These are phyloP conservation scores for Watsonalla cultraria DNA, from an alignment of 2,888 invertebrate genomes.

Conservation along the genomic window DNA sequence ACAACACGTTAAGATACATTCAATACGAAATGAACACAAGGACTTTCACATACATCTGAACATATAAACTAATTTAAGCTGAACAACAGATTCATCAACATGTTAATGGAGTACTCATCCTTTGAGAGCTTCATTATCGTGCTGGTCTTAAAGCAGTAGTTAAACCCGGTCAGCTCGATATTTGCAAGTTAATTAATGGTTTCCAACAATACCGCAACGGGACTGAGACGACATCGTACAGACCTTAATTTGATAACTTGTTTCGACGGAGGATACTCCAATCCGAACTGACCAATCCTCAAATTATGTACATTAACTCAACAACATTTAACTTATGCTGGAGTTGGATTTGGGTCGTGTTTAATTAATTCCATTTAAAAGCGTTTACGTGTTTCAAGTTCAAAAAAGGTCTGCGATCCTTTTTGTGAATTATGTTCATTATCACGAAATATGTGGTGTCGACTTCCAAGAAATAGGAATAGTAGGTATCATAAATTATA, in stretches of 20 bases:
- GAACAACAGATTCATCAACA: too few species aligned
- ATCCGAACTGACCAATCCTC: not conserved
- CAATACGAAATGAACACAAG: too few species aligned
- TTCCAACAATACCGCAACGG: not conserved
- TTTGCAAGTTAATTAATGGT: not conserved
- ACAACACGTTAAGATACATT: too few species aligned
- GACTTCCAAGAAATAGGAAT: too few species aligned
- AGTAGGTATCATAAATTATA: too few species aligned
- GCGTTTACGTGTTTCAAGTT: not conserved
- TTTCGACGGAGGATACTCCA: not conserved
- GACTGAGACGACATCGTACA: not conserved
- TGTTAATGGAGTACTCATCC: too few species aligned
- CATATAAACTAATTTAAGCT: too few species aligned
- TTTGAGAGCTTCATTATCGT: too few species aligned
- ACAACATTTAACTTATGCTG: not conserved
- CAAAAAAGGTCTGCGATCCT: not conserved
- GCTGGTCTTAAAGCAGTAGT: not conserved
- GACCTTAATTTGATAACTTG: not conserved
- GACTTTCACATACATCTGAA: too few species aligned
- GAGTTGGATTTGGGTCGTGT: not conserved
- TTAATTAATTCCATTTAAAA: not conserved
- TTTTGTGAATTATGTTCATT: too few species aligned
- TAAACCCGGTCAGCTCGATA: not conserved
- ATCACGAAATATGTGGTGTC: too few species aligned
- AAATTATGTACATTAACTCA: not conserved